These are phyloP conservation scores for Drosophila cyrtoloma DNA, from an alignment of 2,888 invertebrate genomes.

Conservation along the genomic window DNA sequence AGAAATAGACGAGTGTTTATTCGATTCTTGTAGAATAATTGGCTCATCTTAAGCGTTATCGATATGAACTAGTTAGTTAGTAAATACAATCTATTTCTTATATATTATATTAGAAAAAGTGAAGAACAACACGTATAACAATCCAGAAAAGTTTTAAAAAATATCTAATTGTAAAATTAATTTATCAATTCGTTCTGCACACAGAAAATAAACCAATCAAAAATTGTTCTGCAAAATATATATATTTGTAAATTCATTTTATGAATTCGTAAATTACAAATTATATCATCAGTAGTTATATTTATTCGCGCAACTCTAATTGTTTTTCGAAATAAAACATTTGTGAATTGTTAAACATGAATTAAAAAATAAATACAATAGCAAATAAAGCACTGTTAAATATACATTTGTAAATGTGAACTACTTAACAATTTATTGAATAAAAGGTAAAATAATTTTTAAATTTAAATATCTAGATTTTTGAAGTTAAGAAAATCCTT, in stretches of 20 bases:
- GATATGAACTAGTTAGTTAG: slow-evolving; percentile 16
- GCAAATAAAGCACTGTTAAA: neutral
- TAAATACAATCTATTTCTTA: neutral
- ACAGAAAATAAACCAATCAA: neutral
- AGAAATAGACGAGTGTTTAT: neutral
- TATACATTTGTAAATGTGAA: slow-evolving; percentile 6
- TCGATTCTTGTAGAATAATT: slow-evolving; percentile 30
- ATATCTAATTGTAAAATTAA: neutral
- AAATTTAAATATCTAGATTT: neutral
- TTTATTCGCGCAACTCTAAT: neutral
- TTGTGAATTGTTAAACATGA: neutral
- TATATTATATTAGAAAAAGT: neutral
- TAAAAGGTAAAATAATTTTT: neutral
- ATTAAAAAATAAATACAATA: neutral
- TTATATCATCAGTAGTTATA: neutral
- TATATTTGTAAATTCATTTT: neutral
- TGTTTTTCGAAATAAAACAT: neutral
- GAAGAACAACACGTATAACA: neutral
- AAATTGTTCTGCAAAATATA: neutral
- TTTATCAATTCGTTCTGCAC: neutral
- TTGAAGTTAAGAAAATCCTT: neutral
- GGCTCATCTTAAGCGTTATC: slow-evolving; percentile 19
- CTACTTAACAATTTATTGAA: slow-evolving; percentile 6
- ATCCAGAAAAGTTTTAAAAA: neutral
- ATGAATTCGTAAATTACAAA: neutral